Evolutionary conservation across 2,113 vertebrate genomes (phyloP).

Genomic region (Thinocorus orbignyianus): DNA sequence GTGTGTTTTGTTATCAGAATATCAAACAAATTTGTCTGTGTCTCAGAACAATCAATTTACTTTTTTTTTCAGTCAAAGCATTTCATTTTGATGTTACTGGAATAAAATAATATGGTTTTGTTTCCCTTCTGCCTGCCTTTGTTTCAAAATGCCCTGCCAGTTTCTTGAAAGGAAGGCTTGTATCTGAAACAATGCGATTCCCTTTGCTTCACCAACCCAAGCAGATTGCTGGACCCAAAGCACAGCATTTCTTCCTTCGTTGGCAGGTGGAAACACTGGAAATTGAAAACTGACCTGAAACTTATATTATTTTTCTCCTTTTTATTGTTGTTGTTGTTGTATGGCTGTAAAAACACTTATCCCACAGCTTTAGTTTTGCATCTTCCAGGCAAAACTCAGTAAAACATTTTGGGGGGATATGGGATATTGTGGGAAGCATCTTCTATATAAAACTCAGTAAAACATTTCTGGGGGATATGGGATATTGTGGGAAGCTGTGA

Average conservation of each 20-base stretch:
- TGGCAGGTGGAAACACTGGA: not conserved
- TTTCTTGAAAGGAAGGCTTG: not conserved
- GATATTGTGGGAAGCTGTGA: not conserved
- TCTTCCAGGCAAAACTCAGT: not conserved
- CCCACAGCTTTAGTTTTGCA: not conserved
- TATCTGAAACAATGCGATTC: not conserved
- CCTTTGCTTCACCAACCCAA: slow-evolving; percentile 3
- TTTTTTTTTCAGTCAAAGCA: not conserved
- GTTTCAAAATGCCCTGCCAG: slow-evolving; percentile 7
- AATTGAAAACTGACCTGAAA: not conserved
- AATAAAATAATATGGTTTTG: not conserved
- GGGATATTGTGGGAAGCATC: not conserved
- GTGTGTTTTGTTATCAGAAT: not conserved
- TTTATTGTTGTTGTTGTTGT: not conserved
- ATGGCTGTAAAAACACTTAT: not conserved
- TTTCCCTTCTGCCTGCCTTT: slow-evolving; percentile 30
- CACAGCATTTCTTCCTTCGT: not conserved
- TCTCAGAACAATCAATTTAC: not conserved
- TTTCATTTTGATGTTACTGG: slow-evolving; percentile 6
- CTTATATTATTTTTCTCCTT: not conserved
- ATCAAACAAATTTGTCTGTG: not conserved
- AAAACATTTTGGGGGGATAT: not conserved
- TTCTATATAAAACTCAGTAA: not conserved
- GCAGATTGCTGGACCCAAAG: not conserved
- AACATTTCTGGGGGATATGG: not conserved